Base-by-base conservation (phyloP, 2,113 vertebrate species). In the Peromyscus californicus region DNA sequence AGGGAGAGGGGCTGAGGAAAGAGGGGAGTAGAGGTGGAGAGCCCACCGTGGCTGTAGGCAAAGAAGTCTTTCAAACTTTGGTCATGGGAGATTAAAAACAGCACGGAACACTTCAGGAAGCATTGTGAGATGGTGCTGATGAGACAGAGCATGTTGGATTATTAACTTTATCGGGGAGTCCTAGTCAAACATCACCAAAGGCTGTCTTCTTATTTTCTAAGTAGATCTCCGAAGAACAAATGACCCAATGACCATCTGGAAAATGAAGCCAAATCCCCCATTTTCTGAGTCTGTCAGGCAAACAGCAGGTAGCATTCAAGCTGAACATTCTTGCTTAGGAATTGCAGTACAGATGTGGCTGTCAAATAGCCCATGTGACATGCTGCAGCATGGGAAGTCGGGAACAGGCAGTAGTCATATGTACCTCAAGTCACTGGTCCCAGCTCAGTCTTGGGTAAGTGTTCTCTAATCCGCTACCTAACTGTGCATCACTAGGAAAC, bases 161-260 rank as follows among this genome's bases (percentile, higher is more conserved):
- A 80, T 96, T 93, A 48, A 94, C 42, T 95, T 94, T 89, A 96
- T 48, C 48, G 59, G 22, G 29, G 17, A 45, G 7, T 65, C 80
- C 95, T 94, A 59, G 51, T 82, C 93, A 95, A 75, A 48, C 31
- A 29, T 78, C 29, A 90, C 89, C 26, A 75, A 90, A 95, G 93
- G 67, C 65, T 96, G 36, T 75, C 72, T 94, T 95, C 72, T 93
- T 51, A 95, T 96, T 96, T 96, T 96, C 91, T 72, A 89, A 75
- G 63, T 87, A 48, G 48, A 59, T 93, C 78, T 45, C 48, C 86
- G 59, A 42, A 91, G 54, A 83, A 96, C 42, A 92, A 97, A 94
- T 0, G 63, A 91, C 22, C 21, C 84, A 79, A 92, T 90, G 80
- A 11, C 78, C 76, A 61, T 22, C 48, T 61, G 29, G n/a, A 72